Evolutionary conservation across 2,797 vertebrate genomes (phyloP).

Genomic region (Acanthopagrus latus): DNA sequence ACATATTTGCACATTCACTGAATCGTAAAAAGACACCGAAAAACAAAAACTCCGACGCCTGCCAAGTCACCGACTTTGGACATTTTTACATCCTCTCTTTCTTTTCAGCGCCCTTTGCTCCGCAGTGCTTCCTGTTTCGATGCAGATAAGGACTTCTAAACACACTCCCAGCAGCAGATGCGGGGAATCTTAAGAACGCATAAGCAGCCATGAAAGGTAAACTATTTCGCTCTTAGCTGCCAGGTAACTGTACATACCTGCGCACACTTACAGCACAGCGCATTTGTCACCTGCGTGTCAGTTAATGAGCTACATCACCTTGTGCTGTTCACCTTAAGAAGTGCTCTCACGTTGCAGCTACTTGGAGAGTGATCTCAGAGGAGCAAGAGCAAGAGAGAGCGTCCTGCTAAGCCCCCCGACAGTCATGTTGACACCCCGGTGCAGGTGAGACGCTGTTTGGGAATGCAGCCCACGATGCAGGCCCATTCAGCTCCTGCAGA

Average conservation of each 20-base stretch:
- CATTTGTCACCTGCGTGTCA: slow-evolving; percentile 72
- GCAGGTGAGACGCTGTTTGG: slow-evolving; percentile 75
- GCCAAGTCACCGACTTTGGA: slow-evolving; percentile 30
- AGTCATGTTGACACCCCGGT: slow-evolving; percentile 36
- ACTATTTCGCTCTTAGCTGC: slow-evolving; percentile 43
- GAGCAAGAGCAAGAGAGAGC: slow-evolving; percentile 42
- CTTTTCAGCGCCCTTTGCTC: slow-evolving; percentile 17
- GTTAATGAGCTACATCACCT: slow-evolving; percentile 60
- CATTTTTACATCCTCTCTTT: slow-evolving; percentile 18
- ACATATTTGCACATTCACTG: slow-evolving; percentile 29
- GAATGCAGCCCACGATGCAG: slow-evolving; percentile 76
- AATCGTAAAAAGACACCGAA: slow-evolving; percentile 37
- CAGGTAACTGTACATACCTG: slow-evolving; percentile 56
- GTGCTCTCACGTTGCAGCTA: slow-evolving; percentile 69
- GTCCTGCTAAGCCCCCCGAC: slow-evolving; percentile 52
- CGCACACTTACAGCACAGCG: slow-evolving; percentile 54
- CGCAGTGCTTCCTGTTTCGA: slow-evolving; percentile 15
- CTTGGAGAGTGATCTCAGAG: slow-evolving; percentile 52
- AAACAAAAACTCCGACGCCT: slow-evolving; percentile 27
- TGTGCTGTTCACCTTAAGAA: slow-evolving; percentile 71
- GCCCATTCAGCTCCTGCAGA: slow-evolving; percentile 79
- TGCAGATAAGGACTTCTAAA: slow-evolving; percentile 15
- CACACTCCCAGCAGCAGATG: slow-evolving; percentile 17
- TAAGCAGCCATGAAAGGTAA: slow-evolving; percentile 29
- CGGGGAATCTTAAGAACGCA: slow-evolving; percentile 47